Evolutionary conservation across 2,888 invertebrate genomes (phyloP), one percentile per base, ranked within the genome.

Genomic region (Axea sp.): DNA sequence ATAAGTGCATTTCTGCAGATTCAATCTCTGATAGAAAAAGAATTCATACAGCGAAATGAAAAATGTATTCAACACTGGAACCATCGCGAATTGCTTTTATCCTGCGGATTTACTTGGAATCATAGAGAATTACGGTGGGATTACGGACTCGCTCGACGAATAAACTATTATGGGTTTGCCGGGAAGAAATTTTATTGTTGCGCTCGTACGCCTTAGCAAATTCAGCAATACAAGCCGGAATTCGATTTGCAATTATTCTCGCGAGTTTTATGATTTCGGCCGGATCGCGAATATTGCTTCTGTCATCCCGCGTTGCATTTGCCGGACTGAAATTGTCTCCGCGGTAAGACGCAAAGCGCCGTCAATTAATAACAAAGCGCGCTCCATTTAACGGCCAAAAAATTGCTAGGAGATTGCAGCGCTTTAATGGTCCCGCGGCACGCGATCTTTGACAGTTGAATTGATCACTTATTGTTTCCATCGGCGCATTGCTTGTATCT

Each of bases 121-220:
- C 65, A 65, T 65, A 49, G 43, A 53, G 64, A 64, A 51, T 64
- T 53, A 64, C 64, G 64, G 43, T 64, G 35, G 64, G 64, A 64
- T 64, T 64, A 64, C 53, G 31, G 14, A 64, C 19, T 53, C 51
- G 41, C 33, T 43, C 51, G 43, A 64, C 64, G 53, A 64, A 64
- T 43, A 53, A 49, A 53, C 64, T 65, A 65, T 65, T 53, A 53
- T 65, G 28, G 65, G 53, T 65, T 53, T 35, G 45, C 45, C 30
- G 37, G 53, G 53, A 65, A 53, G 53, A 65, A 65, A 53, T 65
- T 65, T 65, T 65, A 65, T 65, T 65, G 65, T 35, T 43, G 37
- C 53, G 6, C 43, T 59, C 14, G 17, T 51, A 6, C 26, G 33
- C 26, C 62, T 64, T 51, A 64, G 62, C 51, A 26, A 64, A 64